Conservation (phyloP, 2,888 invertebrate species). For the Julus scanicus region DNA sequence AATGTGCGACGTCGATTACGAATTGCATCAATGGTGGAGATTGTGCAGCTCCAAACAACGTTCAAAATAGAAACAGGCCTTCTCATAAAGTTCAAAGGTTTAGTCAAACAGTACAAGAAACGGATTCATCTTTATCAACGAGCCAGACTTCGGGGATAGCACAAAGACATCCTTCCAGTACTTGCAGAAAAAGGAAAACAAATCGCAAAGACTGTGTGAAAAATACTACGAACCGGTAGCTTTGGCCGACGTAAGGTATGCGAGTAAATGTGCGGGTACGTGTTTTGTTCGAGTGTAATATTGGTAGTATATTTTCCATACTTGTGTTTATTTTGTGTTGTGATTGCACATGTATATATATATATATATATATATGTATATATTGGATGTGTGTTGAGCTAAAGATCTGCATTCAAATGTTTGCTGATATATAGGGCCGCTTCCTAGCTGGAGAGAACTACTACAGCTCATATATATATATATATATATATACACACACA, state of each 20-base stretch:
- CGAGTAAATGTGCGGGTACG: background rate
- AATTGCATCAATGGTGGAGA: background rate
- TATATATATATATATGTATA: background rate
- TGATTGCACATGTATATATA: slow-evolving; percentile 19
- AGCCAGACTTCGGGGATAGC: background rate
- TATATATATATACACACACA: background rate
- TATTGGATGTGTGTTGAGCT: background rate
- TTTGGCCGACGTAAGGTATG: background rate
- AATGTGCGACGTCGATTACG: background rate
- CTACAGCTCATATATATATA: slow-evolving; percentile 25
- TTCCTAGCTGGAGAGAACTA: background rate
- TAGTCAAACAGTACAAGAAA: background rate
- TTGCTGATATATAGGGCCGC: background rate
- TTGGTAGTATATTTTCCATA: slow-evolving; percentile 2
- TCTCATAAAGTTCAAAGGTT: slow-evolving; percentile 22
- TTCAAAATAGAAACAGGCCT: background rate
- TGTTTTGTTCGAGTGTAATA: slow-evolving; percentile 34
- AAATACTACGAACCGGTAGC: slow-evolving; percentile 43
- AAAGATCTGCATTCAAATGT: slow-evolving; percentile 36
- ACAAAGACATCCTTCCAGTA: slow-evolving; percentile 10
- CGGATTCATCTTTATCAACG: background rate
- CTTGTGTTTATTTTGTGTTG: slow-evolving; percentile 22
- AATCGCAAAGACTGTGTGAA: slow-evolving; percentile 1
- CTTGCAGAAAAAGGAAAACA: slow-evolving; percentile 26
- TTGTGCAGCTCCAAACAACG: background rate